Conservation (phyloP, 2,888 invertebrate genomes). For the Bellardia pandia region DNA sequence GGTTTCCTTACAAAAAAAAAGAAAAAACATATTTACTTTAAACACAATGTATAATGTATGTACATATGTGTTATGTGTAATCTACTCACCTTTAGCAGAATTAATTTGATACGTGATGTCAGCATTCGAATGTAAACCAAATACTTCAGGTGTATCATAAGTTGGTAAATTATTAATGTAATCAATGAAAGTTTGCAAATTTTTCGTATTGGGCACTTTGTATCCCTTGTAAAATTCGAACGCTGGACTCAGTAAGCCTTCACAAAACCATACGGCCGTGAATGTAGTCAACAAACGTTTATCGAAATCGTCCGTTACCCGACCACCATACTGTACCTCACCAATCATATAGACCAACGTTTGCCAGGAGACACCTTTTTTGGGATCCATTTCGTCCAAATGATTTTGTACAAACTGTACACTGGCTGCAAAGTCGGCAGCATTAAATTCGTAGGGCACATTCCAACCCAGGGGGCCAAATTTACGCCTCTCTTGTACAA, state of each 20-base stretch:
- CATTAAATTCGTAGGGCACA: conserved; percentile 96
- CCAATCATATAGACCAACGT: conserved; percentile 99
- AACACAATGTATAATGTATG: background rate
- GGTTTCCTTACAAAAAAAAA: background rate
- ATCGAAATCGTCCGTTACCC: conserved; percentile 98
- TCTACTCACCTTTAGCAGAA: conserved; percentile 90
- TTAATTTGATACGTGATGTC: conserved; percentile 99
- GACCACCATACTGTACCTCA: conserved; percentile 94
- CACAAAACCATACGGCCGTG: conserved; percentile 97
- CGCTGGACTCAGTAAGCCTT: conserved; percentile 92
- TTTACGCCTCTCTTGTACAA: conserved; percentile 97
- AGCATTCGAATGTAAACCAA: conserved; percentile 97
- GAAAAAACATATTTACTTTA: background rate
- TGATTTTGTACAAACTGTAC: conserved; percentile 98
- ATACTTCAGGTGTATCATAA: conserved; percentile 96
- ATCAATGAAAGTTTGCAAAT: conserved; percentile 91
- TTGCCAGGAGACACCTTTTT: conserved; percentile 98
- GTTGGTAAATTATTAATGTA: conserved; percentile 93
- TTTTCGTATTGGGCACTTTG: conserved; percentile 93
- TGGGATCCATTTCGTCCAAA: conserved; percentile 97
- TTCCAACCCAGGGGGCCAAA: conserved; percentile 99
- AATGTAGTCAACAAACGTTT: conserved; percentile 96
- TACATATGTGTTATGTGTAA: background rate
- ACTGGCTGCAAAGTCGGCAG: conserved; percentile 97
- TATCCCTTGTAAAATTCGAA: conserved; percentile 98